Evolutionary conservation across 2,797 vertebrate species (phyloP).

Genomic region (Huso huso): DNA sequence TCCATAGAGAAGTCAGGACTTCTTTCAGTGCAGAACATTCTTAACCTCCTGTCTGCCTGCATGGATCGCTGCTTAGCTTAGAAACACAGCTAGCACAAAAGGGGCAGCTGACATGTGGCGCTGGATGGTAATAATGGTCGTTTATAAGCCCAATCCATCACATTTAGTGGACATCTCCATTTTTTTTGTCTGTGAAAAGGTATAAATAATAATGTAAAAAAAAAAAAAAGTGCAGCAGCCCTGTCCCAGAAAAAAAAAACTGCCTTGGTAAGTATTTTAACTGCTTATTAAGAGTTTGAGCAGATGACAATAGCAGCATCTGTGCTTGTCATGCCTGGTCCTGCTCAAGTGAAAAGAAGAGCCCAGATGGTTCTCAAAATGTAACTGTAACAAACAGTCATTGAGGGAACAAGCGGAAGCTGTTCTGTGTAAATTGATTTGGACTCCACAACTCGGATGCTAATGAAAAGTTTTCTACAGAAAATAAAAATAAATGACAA

Average conservation of each 20-base stretch:
- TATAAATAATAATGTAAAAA: slow-evolving; percentile 95
- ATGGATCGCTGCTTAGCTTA: slow-evolving; percentile 99
- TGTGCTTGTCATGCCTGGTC: slow-evolving; percentile 72
- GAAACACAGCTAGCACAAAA: slow-evolving; percentile 92
- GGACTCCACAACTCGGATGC: slow-evolving; percentile 36
- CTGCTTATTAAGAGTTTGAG: slow-evolving; percentile 95
- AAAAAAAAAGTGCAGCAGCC: slow-evolving; percentile 41
- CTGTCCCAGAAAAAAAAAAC: slow-evolving; percentile 43
- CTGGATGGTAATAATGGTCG: slow-evolving; percentile 97
- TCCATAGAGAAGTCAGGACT: slow-evolving; percentile 83
- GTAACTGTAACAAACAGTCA: slow-evolving; percentile 64
- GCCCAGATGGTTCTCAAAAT: slow-evolving; percentile 85
- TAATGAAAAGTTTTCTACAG: neutral
- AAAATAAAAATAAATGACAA: too few relatives aligned
- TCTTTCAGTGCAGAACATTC: slow-evolving; percentile 82
- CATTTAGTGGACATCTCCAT: slow-evolving; percentile 99
- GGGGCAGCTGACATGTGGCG: slow-evolving; percentile 89
- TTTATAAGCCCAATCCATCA: slow-evolving; percentile 99
- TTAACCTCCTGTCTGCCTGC: slow-evolving; percentile 87
- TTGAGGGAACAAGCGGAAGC: slow-evolving; percentile 32
- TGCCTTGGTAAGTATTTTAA: slow-evolving; percentile 98
- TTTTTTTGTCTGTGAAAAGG: slow-evolving; percentile 95
- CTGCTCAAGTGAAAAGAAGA: slow-evolving; percentile 53
- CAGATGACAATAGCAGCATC: slow-evolving; percentile 92
- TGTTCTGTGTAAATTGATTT: slow-evolving; percentile 52